A percentile compares a stretch with the other conserved stretches of the same genome.
Conservation (phyloP, 2,797 vertebrate genomes). For the Sylvilagus floridanus region DNA sequence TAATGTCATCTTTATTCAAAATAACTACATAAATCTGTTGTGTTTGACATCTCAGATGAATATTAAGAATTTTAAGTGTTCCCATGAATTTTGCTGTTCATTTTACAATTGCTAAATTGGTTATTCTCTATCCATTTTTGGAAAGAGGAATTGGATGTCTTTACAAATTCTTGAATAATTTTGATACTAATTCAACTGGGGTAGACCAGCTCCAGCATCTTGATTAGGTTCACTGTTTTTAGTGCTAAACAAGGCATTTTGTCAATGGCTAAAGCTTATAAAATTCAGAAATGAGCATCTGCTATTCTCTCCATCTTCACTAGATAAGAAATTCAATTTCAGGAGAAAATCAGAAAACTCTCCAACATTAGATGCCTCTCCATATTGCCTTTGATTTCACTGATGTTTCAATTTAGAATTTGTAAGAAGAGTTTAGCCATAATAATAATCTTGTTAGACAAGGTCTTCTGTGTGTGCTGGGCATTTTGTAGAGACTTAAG, state of each 20-base stretch:
- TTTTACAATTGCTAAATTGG: not conserved
- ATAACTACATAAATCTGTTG: not conserved
- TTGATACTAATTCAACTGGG: slow-evolving; percentile 54
- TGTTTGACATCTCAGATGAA: slow-evolving; percentile 24
- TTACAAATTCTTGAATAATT: slow-evolving; percentile 40
- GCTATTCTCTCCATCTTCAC: not conserved
- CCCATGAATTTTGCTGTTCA: not conserved
- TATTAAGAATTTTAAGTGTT: not conserved
- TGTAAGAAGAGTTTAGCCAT: not conserved
- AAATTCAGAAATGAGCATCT: slow-evolving; percentile 24
- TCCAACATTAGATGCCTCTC: not conserved
- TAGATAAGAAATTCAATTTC: slow-evolving; percentile 24
- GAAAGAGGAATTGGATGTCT: slow-evolving; percentile 43
- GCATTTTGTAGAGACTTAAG: not conserved
- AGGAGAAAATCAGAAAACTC: slow-evolving; percentile 9
- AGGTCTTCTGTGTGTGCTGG: not conserved
- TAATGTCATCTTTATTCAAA: slow-evolving; percentile 21
- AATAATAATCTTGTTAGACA: not conserved
- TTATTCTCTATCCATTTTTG: slow-evolving; percentile 71
- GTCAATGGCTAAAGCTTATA: not conserved
- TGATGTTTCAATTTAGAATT: not conserved
- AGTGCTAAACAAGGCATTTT: slow-evolving; percentile 50
- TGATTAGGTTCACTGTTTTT: slow-evolving; percentile 42
- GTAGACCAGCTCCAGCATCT: not conserved
- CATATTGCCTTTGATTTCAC: slow-evolving; percentile 23